phyloP scores from a whole-genome alignment of 2,113 vertebrate genomes.

The Chaenogobius annularis region DNA sequence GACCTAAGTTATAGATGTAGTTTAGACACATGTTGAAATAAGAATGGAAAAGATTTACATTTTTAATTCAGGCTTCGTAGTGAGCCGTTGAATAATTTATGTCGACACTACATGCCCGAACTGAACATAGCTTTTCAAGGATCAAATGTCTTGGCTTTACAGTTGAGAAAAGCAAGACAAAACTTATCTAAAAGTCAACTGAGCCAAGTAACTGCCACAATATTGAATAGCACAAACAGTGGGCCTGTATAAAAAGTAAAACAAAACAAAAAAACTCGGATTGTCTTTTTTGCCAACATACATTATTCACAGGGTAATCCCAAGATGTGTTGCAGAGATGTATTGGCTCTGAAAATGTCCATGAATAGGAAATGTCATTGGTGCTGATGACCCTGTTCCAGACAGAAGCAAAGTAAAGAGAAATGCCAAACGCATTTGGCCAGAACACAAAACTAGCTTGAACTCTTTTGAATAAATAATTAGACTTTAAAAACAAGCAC shows the following conservation, averaged over 20 bases:
- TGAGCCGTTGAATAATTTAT: constrained; percentile 32
- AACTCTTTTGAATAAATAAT: not conserved
- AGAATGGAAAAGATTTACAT: constrained; percentile 3
- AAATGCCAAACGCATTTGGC: constrained; percentile 45
- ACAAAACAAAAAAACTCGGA: not conserved
- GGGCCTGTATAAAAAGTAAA: not conserved
- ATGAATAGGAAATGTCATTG: constrained; percentile 71
- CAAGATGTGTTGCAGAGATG: constrained; percentile 51
- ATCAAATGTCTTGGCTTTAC: not conserved
- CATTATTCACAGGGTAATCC: constrained; percentile 68
- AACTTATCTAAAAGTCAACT: not conserved
- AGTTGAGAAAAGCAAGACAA: not conserved
- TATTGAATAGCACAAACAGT: not conserved
- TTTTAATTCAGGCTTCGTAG: constrained; percentile 9
- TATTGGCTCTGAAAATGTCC: constrained; percentile 49
- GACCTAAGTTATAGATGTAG: not conserved
- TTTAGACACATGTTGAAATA: not conserved
- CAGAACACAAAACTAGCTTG: not conserved
- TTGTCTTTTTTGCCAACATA: constrained; percentile 29
- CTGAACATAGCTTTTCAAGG: not conserved
- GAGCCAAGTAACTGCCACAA: not conserved
- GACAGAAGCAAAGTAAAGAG: constrained; percentile 28
- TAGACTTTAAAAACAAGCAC: not conserved
- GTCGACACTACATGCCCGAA: constrained; percentile 5
- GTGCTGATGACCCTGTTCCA: constrained; percentile 50